These are phyloP conservation scores for Myrmophylax atrothorax DNA, from an alignment of 2,113 vertebrate genomes.

Conservation along the genomic window DNA sequence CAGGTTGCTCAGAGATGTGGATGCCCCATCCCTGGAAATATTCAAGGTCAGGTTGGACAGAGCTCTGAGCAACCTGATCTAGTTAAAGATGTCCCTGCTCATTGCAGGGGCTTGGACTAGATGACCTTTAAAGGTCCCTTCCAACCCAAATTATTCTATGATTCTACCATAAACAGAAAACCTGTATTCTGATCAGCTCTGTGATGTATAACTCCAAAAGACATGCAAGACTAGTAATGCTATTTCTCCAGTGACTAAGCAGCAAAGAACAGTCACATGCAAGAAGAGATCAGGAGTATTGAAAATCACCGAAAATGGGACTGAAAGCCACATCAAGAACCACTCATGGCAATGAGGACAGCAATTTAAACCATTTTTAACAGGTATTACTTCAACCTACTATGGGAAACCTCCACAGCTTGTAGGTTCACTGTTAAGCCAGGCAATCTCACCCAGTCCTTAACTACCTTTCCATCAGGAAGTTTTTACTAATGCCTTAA, in stretches of 20 bases:
- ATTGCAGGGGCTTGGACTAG: background rate
- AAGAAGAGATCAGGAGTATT: background rate
- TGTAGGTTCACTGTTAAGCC: background rate
- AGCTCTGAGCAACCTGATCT: background rate
- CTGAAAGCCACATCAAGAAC: background rate
- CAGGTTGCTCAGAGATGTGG: background rate
- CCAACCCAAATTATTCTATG: background rate
- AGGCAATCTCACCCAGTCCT: background rate
- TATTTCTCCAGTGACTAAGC: background rate
- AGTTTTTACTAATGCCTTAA: slow-evolving; percentile 13
- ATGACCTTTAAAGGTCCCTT: background rate
- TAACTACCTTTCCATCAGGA: background rate
- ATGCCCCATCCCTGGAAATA: background rate
- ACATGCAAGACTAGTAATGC: background rate
- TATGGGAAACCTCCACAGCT: fast-evolving
- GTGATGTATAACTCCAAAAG: background rate
- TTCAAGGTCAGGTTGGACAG: background rate
- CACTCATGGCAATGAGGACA: background rate
- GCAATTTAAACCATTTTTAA: background rate
- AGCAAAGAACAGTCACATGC: background rate
- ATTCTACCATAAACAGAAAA: background rate
- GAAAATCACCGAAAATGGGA: background rate
- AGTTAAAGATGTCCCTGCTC: background rate
- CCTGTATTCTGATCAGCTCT: background rate
- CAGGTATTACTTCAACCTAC: background rate